Base-by-base conservation (phyloP, 2,113 vertebrate species). In the Apteryx mantelli region DNA sequence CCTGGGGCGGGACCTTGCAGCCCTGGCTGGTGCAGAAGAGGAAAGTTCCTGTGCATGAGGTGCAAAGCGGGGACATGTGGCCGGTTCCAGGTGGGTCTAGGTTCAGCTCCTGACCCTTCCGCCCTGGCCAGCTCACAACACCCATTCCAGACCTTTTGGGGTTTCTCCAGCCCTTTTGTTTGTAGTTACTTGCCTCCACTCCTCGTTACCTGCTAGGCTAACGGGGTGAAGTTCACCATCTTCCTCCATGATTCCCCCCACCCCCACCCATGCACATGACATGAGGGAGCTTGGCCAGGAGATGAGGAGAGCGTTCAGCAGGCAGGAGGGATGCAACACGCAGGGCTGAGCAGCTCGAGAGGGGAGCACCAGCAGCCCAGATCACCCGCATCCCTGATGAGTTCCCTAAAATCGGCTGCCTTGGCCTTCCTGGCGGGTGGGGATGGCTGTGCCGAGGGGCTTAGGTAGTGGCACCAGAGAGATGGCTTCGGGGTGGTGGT, bases 321-420 rank as follows among this genome's bases (percentile, higher is more conserved):
- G 63, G 21, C 32, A 52, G 63, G 9, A 38, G 48, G 83, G 44
- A 69, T 5, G 1, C 0, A 2, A 8, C 0, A 0, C 0, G 1
- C 22, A n/a, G 38, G 16, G 34, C 20, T 30, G 60, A 20, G n/a
- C 0, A 1, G 63, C 17, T 48, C 7, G 46, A 19, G 46, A 17
- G 19, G 46, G 46, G 46, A 48, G 46, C 18, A 19, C 17, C 7
- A 17, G 12, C 18, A 48, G 46, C 18, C 46, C 5, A 7, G 9
- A 12, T 15, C 32, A 53, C 80, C 63, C 19, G 30, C 8, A 0
- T 19, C 26, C 69, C 11, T 1, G 0, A 10, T 1, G 28, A 58
- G 56, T 4, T 78, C 70, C 70, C 61, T n/a, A 36, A 20, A 46
- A 38, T 16, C 52, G 12, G 18, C 18, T 1, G 1, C 63, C 34